These are phyloP conservation scores for Sander vitreus DNA, from an alignment of 2,113 vertebrate genomes.

Conservation along the genomic window DNA sequence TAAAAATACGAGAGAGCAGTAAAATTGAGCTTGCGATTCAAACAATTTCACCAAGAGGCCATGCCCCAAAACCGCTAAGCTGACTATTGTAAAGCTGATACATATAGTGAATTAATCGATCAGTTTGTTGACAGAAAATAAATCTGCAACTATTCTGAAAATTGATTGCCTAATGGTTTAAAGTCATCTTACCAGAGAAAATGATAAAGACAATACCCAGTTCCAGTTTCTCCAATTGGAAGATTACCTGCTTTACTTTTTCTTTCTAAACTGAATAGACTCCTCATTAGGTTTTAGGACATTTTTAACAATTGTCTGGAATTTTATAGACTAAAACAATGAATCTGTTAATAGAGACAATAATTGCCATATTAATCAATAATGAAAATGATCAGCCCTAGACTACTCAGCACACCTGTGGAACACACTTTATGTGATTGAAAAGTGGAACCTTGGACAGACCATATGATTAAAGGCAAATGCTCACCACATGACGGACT, in stretches of 20 bases:
- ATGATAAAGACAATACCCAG: neutral
- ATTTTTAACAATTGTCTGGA: neutral
- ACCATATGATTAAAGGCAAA: neutral
- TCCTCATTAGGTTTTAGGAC: neutral
- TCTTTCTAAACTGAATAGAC: neutral
- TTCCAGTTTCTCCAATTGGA: neutral
- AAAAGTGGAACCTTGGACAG: neutral
- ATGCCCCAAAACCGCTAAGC: neutral
- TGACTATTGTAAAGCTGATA: slow-evolving; percentile 8
- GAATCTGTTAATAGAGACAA: neutral
- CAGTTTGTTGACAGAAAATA: neutral
- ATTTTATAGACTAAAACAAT: neutral
- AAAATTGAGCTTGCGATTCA: neutral
- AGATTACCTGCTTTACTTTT: neutral
- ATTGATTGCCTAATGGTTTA: neutral
- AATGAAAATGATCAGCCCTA: neutral
- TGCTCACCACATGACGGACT: neutral
- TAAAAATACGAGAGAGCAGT: slow-evolving; percentile 12
- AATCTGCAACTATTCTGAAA: neutral
- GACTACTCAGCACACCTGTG: neutral
- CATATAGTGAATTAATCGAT: neutral
- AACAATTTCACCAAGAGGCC: neutral
- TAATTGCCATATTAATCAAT: neutral
- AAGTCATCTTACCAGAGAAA: neutral
- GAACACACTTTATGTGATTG: neutral